These are phyloP conservation scores for Pandemis heparana DNA, from an alignment of 2,888 invertebrate species.

Conservation along the genomic window DNA sequence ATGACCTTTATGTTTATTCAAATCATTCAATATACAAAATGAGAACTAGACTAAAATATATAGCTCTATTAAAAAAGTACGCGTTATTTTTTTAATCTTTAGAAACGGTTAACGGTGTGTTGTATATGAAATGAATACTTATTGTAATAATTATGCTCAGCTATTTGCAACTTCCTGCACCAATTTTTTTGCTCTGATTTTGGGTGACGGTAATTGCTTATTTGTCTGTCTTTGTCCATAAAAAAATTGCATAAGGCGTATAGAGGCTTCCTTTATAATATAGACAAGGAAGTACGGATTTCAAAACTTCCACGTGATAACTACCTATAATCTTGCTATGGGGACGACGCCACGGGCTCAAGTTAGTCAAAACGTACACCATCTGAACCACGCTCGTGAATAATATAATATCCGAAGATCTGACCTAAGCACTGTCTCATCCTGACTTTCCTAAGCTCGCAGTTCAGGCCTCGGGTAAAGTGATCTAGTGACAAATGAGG, in stretches of 20 bases:
- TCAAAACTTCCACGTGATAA: no score
- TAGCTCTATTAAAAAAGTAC: background rate
- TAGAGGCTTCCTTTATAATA: no score
- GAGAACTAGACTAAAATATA: conserved; percentile 12
- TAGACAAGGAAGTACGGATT: no score
- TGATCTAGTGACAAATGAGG: conserved; percentile 31
- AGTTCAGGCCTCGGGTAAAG: conserved; percentile 37
- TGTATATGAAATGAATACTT: conserved; percentile 5
- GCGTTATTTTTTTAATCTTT: background rate
- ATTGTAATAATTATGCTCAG: conserved; percentile 4
- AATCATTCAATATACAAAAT: conserved; percentile 23
- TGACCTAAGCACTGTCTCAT: conserved; percentile 13
- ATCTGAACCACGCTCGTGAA: background rate
- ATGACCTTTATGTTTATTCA: conserved; percentile 39
- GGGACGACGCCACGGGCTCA: no score
- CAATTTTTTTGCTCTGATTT: background rate
- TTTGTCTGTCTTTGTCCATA: no score
- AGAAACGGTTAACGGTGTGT: background rate
- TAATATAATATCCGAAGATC: conserved; percentile 15
- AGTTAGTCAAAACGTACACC: no score
- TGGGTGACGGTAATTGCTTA: no score
- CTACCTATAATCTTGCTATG: no score
- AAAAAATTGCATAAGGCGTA: no score
- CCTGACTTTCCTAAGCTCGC: conserved; percentile 22
- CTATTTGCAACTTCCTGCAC: background rate